Evolutionary conservation across 2,113 vertebrate genomes (phyloP).

Genomic region (Lepidothrix coronata): DNA sequence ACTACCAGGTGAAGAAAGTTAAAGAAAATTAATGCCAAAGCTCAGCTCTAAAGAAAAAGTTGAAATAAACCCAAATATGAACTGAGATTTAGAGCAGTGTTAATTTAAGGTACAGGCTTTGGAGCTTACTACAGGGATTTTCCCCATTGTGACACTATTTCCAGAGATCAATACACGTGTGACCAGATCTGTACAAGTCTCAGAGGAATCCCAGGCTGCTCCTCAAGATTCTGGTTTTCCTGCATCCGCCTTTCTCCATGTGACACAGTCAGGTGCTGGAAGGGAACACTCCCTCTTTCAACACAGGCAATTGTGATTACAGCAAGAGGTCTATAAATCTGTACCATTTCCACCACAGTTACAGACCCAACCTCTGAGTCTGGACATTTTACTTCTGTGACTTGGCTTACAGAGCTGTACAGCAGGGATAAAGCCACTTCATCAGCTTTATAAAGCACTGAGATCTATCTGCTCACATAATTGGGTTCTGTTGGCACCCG

Average conservation of each 20-base stretch:
- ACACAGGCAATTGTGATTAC: background rate
- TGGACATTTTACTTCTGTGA: background rate
- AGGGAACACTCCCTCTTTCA: background rate
- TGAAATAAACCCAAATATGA: background rate
- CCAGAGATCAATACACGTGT: fast-evolving
- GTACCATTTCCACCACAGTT: background rate
- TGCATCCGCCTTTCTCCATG: background rate
- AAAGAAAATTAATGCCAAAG: background rate
- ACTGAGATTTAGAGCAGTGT: background rate
- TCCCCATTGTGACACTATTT: background rate
- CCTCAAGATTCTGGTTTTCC: background rate
- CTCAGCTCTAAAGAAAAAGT: background rate
- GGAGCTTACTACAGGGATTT: background rate
- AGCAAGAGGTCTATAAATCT: background rate
- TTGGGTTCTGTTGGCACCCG: background rate
- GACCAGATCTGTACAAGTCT: background rate
- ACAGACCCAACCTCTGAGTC: background rate
- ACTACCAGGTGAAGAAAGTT: background rate
- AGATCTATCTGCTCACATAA: background rate
- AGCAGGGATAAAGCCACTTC: background rate
- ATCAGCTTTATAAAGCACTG: background rate
- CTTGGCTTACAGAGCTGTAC: background rate
- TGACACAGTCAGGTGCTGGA: background rate
- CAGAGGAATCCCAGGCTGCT: background rate
- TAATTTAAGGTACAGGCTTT: background rate